Conservation (phyloP, 35 echinoderm and acorn worm genomes). For the Eucidaris tribuloides region DNA sequence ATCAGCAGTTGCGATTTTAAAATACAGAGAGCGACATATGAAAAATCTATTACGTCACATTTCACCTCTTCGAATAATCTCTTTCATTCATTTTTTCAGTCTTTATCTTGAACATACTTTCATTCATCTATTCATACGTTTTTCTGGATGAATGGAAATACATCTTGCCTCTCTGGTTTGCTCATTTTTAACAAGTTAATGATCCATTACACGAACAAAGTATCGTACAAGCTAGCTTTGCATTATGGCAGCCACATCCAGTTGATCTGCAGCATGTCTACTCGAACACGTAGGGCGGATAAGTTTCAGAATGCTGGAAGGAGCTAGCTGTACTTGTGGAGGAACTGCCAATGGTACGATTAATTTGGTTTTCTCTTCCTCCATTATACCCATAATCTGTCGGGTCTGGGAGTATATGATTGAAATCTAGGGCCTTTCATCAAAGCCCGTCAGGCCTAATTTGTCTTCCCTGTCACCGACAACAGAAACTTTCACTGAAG, state of each 20-base stretch:
- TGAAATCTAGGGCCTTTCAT: conserved; percentile 1
- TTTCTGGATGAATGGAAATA: conserved; percentile 2
- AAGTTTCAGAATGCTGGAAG: background rate
- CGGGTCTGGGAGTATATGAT: background rate
- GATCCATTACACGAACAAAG: background rate
- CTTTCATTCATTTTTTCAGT: too few relatives aligned
- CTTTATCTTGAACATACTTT: background rate
- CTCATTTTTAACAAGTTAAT: conserved; percentile 8
- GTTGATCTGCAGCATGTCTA: background rate
- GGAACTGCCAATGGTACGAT: background rate
- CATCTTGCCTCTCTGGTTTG: background rate
- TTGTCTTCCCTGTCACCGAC: background rate
- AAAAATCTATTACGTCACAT: too few relatives aligned
- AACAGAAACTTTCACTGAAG: background rate
- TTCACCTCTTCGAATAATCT: too few relatives aligned
- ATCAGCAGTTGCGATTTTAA: too few relatives aligned
- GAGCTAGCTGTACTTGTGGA: conserved; percentile 1
- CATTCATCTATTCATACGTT: too few relatives aligned
- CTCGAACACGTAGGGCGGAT: background rate
- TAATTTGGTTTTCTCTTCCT: background rate
- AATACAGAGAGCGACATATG: too few relatives aligned
- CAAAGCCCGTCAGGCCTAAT: conserved; percentile 5
- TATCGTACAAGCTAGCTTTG: background rate
- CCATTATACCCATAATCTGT: background rate
- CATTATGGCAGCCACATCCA: background rate